These are phyloP conservation scores for Mirounga angustirostris DNA, from an alignment of 2,113 vertebrate genomes.

Conservation along the genomic window DNA sequence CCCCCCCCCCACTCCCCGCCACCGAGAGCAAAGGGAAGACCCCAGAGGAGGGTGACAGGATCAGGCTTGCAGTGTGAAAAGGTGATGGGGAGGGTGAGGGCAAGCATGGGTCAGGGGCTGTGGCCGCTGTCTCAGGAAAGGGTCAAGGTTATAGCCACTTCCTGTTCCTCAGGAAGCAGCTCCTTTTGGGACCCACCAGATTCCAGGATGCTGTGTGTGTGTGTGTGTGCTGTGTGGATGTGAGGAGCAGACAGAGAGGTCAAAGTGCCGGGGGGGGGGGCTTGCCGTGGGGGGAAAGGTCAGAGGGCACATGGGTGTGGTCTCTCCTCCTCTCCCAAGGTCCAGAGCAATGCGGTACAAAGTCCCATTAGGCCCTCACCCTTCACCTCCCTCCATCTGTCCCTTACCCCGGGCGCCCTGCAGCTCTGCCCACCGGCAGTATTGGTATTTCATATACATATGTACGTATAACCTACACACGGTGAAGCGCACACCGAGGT, in stretches of 20 bases:
- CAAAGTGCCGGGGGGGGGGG: not conserved
- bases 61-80: not conserved
- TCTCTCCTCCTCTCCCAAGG: not conserved
- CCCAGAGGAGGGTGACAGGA: not conserved
- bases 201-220: not conserved
- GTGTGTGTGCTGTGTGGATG: not conserved
- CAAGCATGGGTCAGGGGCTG: not conserved
- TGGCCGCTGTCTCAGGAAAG: not conserved
- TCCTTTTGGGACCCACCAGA: not conserved
- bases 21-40: not conserved
- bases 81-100: not conserved
- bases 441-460: no score
- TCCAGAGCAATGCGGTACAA: not conserved
- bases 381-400: not conserved
- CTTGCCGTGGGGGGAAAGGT: not conserved
- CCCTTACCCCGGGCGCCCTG: not conserved
- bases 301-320: not conserved
- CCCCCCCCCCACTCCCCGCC: no score
- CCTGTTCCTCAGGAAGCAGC: not conserved
- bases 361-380: fast-evolving
- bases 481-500: fast-evolving
- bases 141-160: not conserved
- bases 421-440: not conserved
- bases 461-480: no score
- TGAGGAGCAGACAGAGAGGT: not conserved